These are phyloP conservation scores for Parotocinclus haroldoi DNA, from an alignment of 2,797 vertebrate species.

Conservation along the genomic window DNA sequence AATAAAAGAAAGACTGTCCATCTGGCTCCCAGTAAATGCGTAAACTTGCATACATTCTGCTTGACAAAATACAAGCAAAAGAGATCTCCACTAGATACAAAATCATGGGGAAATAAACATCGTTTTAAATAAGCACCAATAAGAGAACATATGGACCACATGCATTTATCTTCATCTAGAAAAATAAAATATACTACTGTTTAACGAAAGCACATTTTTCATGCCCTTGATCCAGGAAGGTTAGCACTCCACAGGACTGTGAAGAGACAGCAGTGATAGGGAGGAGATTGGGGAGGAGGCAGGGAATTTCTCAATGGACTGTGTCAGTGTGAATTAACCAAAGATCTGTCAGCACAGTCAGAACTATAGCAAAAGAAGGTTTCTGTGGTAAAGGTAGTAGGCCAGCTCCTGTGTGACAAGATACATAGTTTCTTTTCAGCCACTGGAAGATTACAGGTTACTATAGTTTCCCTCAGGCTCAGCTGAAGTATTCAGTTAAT, in stretches of 20 bases:
- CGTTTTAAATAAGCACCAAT: not conserved
- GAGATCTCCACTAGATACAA: too few species aligned
- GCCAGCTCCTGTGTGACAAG: conserved; percentile 51
- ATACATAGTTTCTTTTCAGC: conserved; percentile 53
- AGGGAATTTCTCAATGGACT: conserved; percentile 40
- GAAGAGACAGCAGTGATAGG: conserved; percentile 17
- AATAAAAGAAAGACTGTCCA: conserved; percentile 69
- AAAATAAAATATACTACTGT: not conserved
- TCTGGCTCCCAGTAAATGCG: conserved; percentile 82
- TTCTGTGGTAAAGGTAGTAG: conserved; percentile 51
- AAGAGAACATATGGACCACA: conserved; percentile 4
- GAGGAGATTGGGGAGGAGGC: conserved; percentile 26
- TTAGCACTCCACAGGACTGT: conserved; percentile 27
- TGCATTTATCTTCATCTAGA: not conserved
- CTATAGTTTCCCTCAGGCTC: conserved; percentile 86
- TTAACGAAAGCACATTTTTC: conserved; percentile 12
- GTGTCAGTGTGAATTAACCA: conserved; percentile 47
- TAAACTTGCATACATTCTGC: not conserved
- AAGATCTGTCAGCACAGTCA: conserved; percentile 45
- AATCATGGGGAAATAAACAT: too few species aligned
- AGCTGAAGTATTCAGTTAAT: conserved; percentile 78
- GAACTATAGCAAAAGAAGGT: conserved; percentile 37
- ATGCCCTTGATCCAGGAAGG: conserved; percentile 28
- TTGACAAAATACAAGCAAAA: too few species aligned
- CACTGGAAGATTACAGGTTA: conserved; percentile 80